Evolutionary conservation across 2,888 invertebrate species (phyloP).

Genomic region (Gortyna flavago): DNA sequence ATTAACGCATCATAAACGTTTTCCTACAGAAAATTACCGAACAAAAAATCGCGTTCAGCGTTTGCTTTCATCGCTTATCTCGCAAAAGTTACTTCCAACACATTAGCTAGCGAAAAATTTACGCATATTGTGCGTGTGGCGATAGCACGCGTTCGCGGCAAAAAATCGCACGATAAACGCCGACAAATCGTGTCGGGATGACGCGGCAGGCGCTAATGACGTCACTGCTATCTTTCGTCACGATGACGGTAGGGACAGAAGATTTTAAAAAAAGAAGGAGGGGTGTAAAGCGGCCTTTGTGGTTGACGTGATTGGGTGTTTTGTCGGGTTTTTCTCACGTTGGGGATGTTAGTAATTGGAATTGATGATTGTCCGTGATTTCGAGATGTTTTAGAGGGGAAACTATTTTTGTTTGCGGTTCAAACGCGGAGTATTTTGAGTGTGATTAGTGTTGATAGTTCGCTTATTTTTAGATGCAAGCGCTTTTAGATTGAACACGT

Average conservation of each 20-base stretch:
- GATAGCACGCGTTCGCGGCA: slow-evolving; percentile 81
- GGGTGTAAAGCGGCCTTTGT: slow-evolving; percentile 77
- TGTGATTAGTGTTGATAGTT: slow-evolving; percentile 64
- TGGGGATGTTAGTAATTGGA: slow-evolving; percentile 85
- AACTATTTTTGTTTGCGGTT: slow-evolving; percentile 69
- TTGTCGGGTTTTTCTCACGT: slow-evolving; percentile 88
- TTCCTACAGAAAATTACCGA: slow-evolving; percentile 68
- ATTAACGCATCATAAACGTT: slow-evolving; percentile 60
- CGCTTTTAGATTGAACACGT: slow-evolving; percentile 69
- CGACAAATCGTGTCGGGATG: slow-evolving; percentile 88
- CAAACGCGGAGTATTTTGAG: slow-evolving; percentile 62
- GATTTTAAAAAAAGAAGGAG: slow-evolving; percentile 78
- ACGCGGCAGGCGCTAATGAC: slow-evolving; percentile 87
- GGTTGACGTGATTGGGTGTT: slow-evolving; percentile 81
- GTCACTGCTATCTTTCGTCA: slow-evolving; percentile 84
- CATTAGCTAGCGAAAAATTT: slow-evolving; percentile 85
- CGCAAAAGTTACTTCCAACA: slow-evolving; percentile 85
- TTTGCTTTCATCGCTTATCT: slow-evolving; percentile 85
- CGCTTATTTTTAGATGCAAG: slow-evolving; percentile 65
- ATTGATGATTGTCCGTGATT: slow-evolving; percentile 84
- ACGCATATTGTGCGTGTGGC: slow-evolving; percentile 87
- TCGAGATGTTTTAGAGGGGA: slow-evolving; percentile 68
- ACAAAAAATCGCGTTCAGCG: slow-evolving; percentile 77
- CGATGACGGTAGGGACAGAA: slow-evolving; percentile 79
- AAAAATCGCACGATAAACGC: slow-evolving; percentile 87